Base-by-base conservation (phyloP, 2,797 vertebrate species). In the Orientallactaga sibirica region DNA sequence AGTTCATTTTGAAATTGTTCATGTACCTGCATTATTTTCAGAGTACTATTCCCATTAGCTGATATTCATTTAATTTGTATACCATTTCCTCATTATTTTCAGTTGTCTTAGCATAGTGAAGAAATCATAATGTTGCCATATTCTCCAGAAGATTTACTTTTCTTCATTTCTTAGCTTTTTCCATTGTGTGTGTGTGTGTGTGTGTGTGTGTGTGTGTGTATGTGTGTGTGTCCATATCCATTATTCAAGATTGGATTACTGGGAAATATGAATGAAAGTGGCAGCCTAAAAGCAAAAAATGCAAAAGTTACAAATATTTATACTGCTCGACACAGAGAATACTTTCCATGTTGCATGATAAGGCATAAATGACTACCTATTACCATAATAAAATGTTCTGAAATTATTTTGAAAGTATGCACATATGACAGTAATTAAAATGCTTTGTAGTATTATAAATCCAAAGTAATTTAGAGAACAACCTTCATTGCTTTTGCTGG, bases 391-490 rank as follows among this genome's bases (percentile, higher is more conserved):
- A 95, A 96, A 90, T 37, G 27, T 58, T 94, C 90, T 85, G 16
- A 95, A 97, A 92, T 94, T 85, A 95, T 91, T 95, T 95, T 96
- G 91, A 78, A 94, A 88, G 29, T 91, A 88, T 80, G 41, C 82
- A 95, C 88, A 96, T 94, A 94, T 86, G 75, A 97, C 94, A 86
- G 41, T 90, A 96, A 97, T 93, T 93, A 96, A 95, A 96, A 95
- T 94, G 79, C 12, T 96, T 77, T 89, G 62, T 80, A 96, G 87
- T 73, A 94, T 19, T 96, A 77, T 92, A 97, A 97, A 95, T 97
- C 37, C 95, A 93, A 96, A 95, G 91, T 96, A 95, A 96, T 97
- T 97, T 95, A 96, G 92, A 92, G 19, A 97, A 95, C 86, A 97
- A 90, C 61, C 76, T 95, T 87, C 87, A 71, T 92, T 96, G 88